phyloP scores from a whole-genome alignment of 2,113 vertebrate species.

The Perca schrenkii region DNA sequence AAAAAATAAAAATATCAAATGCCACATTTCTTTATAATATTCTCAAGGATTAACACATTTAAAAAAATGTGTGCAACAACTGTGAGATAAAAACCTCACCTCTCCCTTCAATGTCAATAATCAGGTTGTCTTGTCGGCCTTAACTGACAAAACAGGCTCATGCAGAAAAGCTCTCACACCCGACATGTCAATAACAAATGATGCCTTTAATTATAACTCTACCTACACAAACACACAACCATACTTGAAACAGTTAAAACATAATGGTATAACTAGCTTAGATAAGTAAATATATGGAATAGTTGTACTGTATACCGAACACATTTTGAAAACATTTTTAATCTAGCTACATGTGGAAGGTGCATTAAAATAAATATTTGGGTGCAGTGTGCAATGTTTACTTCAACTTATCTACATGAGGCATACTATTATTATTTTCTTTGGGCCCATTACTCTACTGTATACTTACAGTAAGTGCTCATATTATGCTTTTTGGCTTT shows the following conservation, averaged over 20 bases:
- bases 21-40: neutral
- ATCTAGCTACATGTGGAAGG: neutral
- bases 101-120: slow-evolving; percentile 42
- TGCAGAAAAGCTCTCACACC: slow-evolving; percentile 45
- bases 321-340: slow-evolving; percentile 3
- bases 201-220: slow-evolving; percentile 10
- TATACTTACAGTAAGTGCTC: neutral
- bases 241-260: neutral
- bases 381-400: neutral
- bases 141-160: slow-evolving; percentile 26
- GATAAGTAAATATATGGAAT: slow-evolving; percentile 21
- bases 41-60: slow-evolving; percentile 6
- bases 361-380: slow-evolving; percentile 21
- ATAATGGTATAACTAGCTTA: neutral
- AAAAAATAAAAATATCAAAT: slow-evolving; percentile 13
- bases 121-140: slow-evolving; percentile 7
- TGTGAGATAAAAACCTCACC: slow-evolving; percentile 19
- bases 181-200: slow-evolving; percentile 55
- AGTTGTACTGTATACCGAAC: neutral
- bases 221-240: slow-evolving; percentile 11
- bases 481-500: no score
- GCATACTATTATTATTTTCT: neutral
- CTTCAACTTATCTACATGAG: neutral
- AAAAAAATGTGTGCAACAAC: neutral
- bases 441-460: neutral